Base-by-base conservation (phyloP, 2,113 vertebrate genomes). In the Corythaixoides concolor region DNA sequence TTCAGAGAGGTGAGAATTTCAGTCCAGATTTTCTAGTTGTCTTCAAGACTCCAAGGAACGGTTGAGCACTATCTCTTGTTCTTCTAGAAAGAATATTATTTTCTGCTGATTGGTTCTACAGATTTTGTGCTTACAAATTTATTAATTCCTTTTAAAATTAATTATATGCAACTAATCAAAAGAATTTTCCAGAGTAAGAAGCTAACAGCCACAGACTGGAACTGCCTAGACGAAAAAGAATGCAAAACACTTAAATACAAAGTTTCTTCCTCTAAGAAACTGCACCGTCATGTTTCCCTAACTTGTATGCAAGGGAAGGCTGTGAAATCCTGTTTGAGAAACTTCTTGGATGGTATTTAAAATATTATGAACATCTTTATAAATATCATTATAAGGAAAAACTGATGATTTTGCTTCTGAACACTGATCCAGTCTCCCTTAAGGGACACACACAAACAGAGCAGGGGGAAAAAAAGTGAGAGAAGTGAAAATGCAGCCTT, bases 401-500 rank as follows among this genome's bases (percentile, higher is more conserved):
- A 50, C 7, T 50, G 49, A 93, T 87, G 17, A 68, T 64, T 81
- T 53, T 33, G 5, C 63, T 81, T 81, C 53, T 68, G 60, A 85
- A 81, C 5, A 14, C 47, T 88, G 73, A 75, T 94, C 64, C 27
- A 0, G 0, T 68, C 39, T 89, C 43, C 73, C 43, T 89, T 76
- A 75, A 41, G 18, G 41, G 49, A 62, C 58, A 69, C 0, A 1
- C 20, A 15, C 18, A 78, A 82, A 82, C 10, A 70, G 24, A 78
- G 15, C 9, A 66, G 17, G 39, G 39, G 4, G 3, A 8, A 43
- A 33, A 67, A 18, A 41, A 49, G 9, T 49, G 53, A 79, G 43
- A 43, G 32, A 86, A 87, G 27, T 59, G 39, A 89, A 96, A 95
- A 78, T 79, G 32, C 58, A 95, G n/a, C 49, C 55, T 93, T 93